Evolutionary conservation across 2,113 vertebrate genomes (phyloP).

Genomic region (Periophthalmus modestus): DNA sequence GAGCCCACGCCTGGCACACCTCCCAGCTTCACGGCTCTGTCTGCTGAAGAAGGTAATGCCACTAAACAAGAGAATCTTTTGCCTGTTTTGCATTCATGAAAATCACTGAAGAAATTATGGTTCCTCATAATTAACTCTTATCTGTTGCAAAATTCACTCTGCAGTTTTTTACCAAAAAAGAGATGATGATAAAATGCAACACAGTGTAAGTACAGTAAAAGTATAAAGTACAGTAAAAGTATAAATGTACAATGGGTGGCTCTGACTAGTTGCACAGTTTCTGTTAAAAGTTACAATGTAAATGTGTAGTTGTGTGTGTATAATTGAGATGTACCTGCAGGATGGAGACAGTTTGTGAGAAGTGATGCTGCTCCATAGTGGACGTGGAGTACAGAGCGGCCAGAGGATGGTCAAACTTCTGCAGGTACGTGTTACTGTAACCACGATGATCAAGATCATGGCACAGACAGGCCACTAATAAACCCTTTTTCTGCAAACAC

Average conservation of each 20-base stretch:
- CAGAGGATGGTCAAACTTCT: conserved; percentile 98
- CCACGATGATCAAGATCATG: conserved; percentile 98
- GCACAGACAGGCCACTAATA: conserved; percentile 94
- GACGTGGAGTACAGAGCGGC: conserved; percentile 97
- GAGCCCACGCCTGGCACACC: neutral
- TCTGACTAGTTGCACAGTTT: too few relatives aligned
- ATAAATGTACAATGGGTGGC: too few relatives aligned
- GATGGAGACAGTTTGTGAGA: conserved; percentile 97
- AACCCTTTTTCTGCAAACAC: conserved; percentile 86
- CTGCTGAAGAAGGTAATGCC: neutral
- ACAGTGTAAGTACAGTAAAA: too few relatives aligned
- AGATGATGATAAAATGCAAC: too few relatives aligned
- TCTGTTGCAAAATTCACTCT: too few relatives aligned
- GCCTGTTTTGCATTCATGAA: neutral
- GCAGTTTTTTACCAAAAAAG: too few relatives aligned
- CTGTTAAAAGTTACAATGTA: neutral
- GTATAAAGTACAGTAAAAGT: too few relatives aligned
- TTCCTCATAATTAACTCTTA: too few relatives aligned
- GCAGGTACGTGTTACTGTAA: conserved; percentile 95
- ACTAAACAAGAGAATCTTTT: neutral
- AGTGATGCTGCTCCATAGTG: conserved; percentile 99
- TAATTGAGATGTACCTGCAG: conserved; percentile 88
- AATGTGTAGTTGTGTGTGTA: neutral
- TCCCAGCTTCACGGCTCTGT: neutral
- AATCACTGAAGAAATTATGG: neutral